A percentile compares a stretch with the other conserved stretches of the same genome.
Evolutionary conservation across 2,888 invertebrate species (phyloP).

Genomic region (Acrobasis repandana): DNA sequence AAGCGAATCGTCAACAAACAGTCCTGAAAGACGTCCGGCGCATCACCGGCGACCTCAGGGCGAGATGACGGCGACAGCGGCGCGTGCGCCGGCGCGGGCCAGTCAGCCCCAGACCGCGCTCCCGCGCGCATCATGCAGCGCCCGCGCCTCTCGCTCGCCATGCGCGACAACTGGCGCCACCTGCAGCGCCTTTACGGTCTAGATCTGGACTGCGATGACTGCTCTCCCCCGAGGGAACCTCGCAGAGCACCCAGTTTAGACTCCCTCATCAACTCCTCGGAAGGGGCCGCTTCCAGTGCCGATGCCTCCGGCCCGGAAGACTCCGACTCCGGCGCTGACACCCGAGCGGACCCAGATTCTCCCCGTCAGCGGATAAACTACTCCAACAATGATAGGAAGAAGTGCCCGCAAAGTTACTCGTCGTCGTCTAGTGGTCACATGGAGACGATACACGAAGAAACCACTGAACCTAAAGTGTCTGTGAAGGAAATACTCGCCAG

Average conservation of each 20-base stretch:
- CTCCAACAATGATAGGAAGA: constrained; percentile 54
- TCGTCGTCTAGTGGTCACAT: constrained; percentile 86
- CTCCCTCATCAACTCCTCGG: constrained; percentile 87
- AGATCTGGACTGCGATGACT: constrained; percentile 65
- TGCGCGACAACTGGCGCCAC: constrained; percentile 82
- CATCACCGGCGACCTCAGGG: constrained; percentile 43
- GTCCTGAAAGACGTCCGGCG: constrained; percentile 26
- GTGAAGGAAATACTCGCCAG: constrained; percentile 92
- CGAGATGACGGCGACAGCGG: constrained; percentile 42
- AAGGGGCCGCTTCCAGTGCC: constrained; percentile 83
- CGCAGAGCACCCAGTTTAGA: constrained; percentile 84
- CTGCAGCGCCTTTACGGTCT: constrained; percentile 77
- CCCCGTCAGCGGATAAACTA: constrained; percentile 44
- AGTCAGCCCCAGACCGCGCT: constrained; percentile 62
- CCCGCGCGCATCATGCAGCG: constrained; percentile 80
- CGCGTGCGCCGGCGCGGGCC: constrained; percentile 48
- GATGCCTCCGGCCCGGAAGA: constrained; percentile 85
- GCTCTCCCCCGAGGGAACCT: constrained; percentile 49
- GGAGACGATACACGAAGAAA: constrained; percentile 92
- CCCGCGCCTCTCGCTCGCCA: constrained; percentile 78
- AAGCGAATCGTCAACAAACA: constrained; percentile 20
- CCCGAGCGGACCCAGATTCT: constrained; percentile 72
- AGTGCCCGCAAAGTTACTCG: constrained; percentile 76
- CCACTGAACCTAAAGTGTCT: constrained; percentile 90
- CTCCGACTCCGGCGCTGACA: constrained; percentile 87